Conservation (phyloP, 2,888 invertebrate genomes). For the Mycalesis mineus region DNA sequence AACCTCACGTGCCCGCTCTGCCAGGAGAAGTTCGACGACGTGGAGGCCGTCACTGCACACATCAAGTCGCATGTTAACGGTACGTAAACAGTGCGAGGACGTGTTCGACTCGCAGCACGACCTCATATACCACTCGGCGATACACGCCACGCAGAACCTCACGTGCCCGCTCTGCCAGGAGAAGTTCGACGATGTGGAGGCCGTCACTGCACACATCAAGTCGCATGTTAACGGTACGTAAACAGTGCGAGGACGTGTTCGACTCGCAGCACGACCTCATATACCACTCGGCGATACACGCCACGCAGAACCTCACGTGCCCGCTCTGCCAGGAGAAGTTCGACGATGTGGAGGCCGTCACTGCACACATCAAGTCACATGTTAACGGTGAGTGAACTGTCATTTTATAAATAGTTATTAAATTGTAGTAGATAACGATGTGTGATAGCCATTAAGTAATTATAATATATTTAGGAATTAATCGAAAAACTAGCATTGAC, state of each 20-base stretch:
- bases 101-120: too few relatives aligned
- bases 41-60: constrained; percentile 83
- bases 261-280: too few relatives aligned
- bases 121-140: constrained; percentile 85
- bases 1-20: constrained; percentile 86
- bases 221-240: constrained; percentile 84
- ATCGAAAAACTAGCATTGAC: too few relatives aligned
- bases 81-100: too few relatives aligned
- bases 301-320: constrained; percentile 84
- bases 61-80: constrained; percentile 86
- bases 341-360: constrained; percentile 81
- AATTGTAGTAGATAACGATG: too few relatives aligned
- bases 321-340: constrained; percentile 87
- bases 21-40: constrained; percentile 82
- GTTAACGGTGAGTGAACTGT: constrained; percentile 82
- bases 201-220: constrained; percentile 85
- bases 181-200: constrained; percentile 80
- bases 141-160: constrained; percentile 85
- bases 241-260: too few relatives aligned
- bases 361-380: constrained; percentile 85
- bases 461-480: too few relatives aligned
- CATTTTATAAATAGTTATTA: too few relatives aligned
- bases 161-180: constrained; percentile 88
- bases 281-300: constrained; percentile 87
- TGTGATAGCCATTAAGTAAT: too few relatives aligned